These are phyloP conservation scores for Spermophilus dauricus DNA, from an alignment of 2,113 vertebrate species.

Conservation along the genomic window DNA sequence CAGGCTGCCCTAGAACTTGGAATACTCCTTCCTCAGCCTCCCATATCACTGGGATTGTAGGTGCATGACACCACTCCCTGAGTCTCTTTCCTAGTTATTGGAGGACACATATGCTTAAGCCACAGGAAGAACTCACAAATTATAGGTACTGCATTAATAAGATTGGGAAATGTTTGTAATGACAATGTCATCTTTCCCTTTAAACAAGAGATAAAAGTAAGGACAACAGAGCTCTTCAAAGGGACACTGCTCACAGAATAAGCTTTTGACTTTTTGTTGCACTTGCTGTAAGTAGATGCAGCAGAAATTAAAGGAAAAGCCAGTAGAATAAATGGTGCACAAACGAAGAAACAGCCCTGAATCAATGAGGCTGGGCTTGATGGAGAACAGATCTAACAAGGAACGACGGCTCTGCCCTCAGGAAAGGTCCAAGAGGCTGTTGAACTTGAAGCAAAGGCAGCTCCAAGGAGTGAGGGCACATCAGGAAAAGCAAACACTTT, in stretches of 20 bases:
- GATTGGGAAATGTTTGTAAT: background rate
- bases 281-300: background rate
- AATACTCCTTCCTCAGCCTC: too few species aligned
- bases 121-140: background rate
- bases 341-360: background rate
- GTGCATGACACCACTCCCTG: too few species aligned
- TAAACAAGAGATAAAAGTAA: background rate
- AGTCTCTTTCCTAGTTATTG: background rate
- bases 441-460: background rate
- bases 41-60: too few species aligned
- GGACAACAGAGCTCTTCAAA: background rate
- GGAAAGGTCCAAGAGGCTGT: background rate
- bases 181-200: background rate
- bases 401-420: background rate
- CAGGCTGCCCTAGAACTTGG: too few species aligned
- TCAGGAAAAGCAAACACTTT: background rate
- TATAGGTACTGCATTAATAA: background rate
- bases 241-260: background rate
- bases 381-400: slow-evolving; percentile 1
- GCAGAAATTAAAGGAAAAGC: slow-evolving; percentile 36
- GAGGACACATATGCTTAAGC: background rate
- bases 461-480: background rate
- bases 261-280: background rate
- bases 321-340: slow-evolving; percentile 29
- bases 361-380: slow-evolving; percentile 15